A percentile compares a stretch with the other conserved stretches of the same genome.
Conservation (phyloP, 2,113 vertebrate species). For the Lophotis ruficrista region DNA sequence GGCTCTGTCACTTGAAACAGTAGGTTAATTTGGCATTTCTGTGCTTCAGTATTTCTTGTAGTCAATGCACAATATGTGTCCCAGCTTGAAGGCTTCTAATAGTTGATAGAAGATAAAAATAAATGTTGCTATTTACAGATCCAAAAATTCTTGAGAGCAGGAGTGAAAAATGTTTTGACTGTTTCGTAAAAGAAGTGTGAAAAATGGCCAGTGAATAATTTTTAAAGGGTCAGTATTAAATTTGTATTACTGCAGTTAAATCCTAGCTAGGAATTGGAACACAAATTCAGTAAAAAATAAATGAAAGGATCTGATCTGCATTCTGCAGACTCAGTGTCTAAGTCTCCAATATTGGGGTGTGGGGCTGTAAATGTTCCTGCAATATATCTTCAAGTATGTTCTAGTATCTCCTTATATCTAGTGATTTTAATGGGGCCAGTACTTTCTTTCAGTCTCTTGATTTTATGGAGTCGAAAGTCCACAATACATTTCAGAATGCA, state of each 20-base stretch:
- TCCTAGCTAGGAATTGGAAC: background rate
- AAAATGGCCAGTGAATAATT: conserved; percentile 42
- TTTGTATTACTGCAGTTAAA: background rate
- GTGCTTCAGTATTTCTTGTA: background rate
- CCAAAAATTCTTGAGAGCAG: background rate
- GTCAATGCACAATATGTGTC: background rate
- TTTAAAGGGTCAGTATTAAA: conserved; percentile 15
- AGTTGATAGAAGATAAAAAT: conserved; percentile 41
- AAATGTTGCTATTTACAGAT: conserved; percentile 32
- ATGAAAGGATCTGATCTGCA: background rate
- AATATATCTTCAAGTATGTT: background rate
- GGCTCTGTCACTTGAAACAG: background rate
- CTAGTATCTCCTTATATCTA: background rate
- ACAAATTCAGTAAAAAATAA: background rate
- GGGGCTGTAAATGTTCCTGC: background rate
- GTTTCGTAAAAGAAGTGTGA: conserved; percentile 36
- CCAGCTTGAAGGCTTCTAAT: conserved; percentile 28
- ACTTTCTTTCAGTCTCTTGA: background rate
- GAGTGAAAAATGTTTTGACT: conserved; percentile 57
- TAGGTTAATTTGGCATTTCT: background rate
- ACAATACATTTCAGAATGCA: background rate
- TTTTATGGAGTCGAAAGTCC: background rate
- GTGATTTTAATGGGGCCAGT: background rate
- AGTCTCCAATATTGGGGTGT: background rate
- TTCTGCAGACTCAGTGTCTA: background rate